Base-by-base conservation (phyloP, 37 sponge, comb jelly and placozoan genomes). In the Chondrosia reniformis region DNA sequence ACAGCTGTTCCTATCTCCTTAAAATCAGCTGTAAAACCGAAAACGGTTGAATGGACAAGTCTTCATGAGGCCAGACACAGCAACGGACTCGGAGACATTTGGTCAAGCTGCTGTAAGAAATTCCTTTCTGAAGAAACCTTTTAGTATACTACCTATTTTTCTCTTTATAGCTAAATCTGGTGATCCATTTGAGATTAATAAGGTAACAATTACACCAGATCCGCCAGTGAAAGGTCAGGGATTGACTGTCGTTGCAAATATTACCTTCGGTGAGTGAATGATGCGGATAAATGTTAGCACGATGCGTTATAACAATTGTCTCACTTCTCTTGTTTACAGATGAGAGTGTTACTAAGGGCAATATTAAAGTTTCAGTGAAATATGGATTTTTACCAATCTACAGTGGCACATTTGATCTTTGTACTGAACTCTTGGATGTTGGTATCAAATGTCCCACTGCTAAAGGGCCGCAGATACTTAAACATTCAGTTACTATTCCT, bases 91-190 rank as follows among this genome's bases (percentile, higher is more conserved):
- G 77, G 78, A 67, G 82, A 80, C 49, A 86, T 81, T 15, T 86
- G 81, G 87, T 69, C 59, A 24, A 54, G 81, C 73, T 86, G 87
- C 49, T 40, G 87, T 76, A 81, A 81, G 84, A 52, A 25, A 2
- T 22, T 2, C 41, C 3, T 1, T 39, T 69, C 12, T 40, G 4
- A 59, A 59, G 22, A 59, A 49, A 10, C 15, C 15, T 49, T 49
- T 49, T 49, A 49, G 10, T 15, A 49, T 19, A 49, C 15, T 19
- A 49, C 52, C 52, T 19, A 19, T 49, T 49, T 59, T 30, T 19
- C 7, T 59, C 22, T 13, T 13, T 59, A 30, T 59, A 19, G 22
- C 61, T 59, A 30, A 6, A 59, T 13, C 22, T 19, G 7, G 61
- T 28, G 82, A 79, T 63, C 44, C 74, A 56, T 46, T 54, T 31